These are phyloP conservation scores for Drosophila saltans DNA, from an alignment of 1,140 invertebrate genomes.

Conservation along the genomic window DNA sequence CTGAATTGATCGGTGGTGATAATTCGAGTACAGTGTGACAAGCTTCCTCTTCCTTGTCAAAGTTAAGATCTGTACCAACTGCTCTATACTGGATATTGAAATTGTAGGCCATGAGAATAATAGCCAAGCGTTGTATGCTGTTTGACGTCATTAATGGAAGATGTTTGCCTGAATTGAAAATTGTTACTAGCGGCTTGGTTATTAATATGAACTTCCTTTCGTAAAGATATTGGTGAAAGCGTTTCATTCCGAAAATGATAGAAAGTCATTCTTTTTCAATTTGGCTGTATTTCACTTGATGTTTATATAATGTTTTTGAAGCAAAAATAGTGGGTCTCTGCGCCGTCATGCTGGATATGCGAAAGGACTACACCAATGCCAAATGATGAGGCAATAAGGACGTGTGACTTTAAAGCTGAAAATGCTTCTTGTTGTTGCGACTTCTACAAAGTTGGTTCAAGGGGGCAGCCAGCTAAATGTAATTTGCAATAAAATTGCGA, in stretches of 20 bases:
- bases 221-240: slow-evolving; percentile 20
- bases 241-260: slow-evolving; percentile 15
- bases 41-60: too few relatives aligned
- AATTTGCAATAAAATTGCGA: background rate
- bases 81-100: too few relatives aligned
- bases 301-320: slow-evolving; percentile 11
- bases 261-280: background rate
- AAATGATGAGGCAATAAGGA: background rate
- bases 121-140: too few relatives aligned
- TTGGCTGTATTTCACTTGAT: slow-evolving; percentile 13
- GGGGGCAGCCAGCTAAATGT: background rate
- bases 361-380: too few relatives aligned
- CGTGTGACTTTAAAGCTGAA: background rate
- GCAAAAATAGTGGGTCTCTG: slow-evolving; percentile 4
- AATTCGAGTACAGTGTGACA: background rate
- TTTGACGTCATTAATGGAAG: too few relatives aligned
- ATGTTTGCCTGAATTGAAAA: background rate
- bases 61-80: too few relatives aligned
- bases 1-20: too few relatives aligned
- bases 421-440: background rate
- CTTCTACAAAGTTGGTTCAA: slow-evolving; percentile 18
- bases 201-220: background rate
- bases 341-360: too few relatives aligned
- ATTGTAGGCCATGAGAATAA: too few relatives aligned
- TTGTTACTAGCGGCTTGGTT: background rate